Conservation (phyloP, 2,797 vertebrate species). For the Diceros bicornis region DNA sequence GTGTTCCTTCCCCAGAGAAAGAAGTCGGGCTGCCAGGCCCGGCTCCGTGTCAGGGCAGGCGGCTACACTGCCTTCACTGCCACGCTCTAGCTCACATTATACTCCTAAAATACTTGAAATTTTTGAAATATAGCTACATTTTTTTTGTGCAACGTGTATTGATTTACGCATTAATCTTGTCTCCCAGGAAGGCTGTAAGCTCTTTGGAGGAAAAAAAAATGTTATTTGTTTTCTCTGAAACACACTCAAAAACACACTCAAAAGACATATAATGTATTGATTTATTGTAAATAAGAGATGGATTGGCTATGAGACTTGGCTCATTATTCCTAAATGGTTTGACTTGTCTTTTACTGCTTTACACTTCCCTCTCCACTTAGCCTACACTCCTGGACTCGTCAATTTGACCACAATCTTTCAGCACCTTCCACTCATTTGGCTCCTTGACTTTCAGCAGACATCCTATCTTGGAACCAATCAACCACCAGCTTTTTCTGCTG, state of each 20-base stretch:
- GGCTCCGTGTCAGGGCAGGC: not conserved
- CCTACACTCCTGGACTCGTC: not conserved
- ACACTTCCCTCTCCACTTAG: not conserved
- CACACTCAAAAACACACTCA: not conserved
- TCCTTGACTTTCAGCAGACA: not conserved
- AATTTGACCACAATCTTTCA: not conserved
- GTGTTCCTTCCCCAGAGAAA: not conserved
- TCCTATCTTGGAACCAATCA: not conserved
- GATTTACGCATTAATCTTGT: constrained; percentile 51
- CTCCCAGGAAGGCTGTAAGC: not conserved
- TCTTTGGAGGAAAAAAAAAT: not conserved
- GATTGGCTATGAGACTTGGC: constrained; percentile 36
- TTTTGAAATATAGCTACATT: not conserved
- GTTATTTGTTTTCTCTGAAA: constrained; percentile 54
- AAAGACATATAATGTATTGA: constrained; percentile 31
- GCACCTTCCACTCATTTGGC: not conserved
- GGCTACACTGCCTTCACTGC: not conserved
- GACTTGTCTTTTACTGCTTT: not conserved
- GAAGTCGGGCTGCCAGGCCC: not conserved
- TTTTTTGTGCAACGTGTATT: not conserved
- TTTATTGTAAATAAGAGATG: constrained; percentile 64
- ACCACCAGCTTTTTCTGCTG: not conserved
- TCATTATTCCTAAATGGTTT: constrained; percentile 1
- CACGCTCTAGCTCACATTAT: not conserved
- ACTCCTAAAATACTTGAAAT: constrained; percentile 58